A percentile compares a stretch with the other conserved stretches of the same genome.
Conservation (phyloP, 2,797 vertebrate species). For the Myiothlypis coronata region DNA sequence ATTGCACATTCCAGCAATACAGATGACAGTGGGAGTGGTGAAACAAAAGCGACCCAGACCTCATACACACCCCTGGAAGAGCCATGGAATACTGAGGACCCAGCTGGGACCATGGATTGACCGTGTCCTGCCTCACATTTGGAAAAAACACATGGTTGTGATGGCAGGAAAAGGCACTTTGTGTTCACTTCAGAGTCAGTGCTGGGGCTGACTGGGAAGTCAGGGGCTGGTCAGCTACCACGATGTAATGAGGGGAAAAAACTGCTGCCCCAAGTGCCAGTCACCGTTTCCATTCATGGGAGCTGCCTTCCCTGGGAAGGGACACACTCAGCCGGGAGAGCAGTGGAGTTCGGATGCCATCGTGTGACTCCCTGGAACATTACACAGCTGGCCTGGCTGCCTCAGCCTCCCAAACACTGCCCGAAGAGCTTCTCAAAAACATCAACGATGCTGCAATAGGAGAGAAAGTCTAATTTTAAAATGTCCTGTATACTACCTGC, state of each 20-base stretch:
- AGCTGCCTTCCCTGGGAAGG: fast-evolving
- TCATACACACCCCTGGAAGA: neutral
- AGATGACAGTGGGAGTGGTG: neutral
- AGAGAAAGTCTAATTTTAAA: neutral
- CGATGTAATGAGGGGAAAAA: fast-evolving
- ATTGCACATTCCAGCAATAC: neutral
- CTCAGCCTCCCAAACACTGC: fast-evolving
- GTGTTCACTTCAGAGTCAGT: fast-evolving
- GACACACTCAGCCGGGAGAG: fast-evolving
- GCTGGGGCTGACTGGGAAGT: neutral
- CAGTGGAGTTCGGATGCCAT: neutral
- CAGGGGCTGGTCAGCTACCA: neutral
- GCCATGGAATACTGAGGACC: neutral
- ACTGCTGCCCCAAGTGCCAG: neutral
- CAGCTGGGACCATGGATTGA: neutral
- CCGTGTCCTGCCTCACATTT: neutral
- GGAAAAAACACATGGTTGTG: fast-evolving
- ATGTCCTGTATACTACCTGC: neutral
- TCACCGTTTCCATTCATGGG: neutral
- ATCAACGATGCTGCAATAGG: fast-evolving
- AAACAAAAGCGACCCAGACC: neutral
- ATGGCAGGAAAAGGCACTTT: neutral
- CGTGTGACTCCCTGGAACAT: neutral
- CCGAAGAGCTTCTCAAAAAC: neutral
- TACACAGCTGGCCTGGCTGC: fast-evolving